phyloP scores from a whole-genome alignment of 2,113 vertebrate genomes.

The Prietella phreatophila region DNA sequence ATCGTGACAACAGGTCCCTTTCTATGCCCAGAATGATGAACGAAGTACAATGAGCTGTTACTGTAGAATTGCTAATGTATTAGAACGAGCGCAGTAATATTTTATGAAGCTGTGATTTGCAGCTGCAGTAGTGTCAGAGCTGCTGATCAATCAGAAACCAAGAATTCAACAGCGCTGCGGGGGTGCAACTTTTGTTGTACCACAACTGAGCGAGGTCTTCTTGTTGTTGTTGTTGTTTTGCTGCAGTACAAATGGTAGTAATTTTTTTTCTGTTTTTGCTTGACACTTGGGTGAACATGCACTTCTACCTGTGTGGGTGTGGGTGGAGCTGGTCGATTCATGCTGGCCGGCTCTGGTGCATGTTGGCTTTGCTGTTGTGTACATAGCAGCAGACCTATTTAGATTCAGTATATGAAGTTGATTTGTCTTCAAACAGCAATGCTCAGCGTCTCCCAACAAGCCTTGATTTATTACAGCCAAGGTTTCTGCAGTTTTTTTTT shows the following conservation, averaged over 20 bases:
- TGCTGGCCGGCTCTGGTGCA: neutral
- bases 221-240: neutral
- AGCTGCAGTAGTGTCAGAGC: neutral
- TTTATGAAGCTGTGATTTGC: neutral
- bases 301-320: neutral
- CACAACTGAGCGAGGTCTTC: neutral
- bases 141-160: neutral
- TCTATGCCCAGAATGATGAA: neutral
- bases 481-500: neutral
- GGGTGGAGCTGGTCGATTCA: neutral
- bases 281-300: neutral
- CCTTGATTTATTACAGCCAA: neutral
- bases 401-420: conserved; percentile 23
- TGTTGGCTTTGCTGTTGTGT: neutral
- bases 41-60: neutral
- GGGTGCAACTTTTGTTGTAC: neutral
- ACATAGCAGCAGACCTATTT: conserved; percentile 12
- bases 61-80: neutral
- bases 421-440: conserved; percentile 4
- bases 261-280: neutral
- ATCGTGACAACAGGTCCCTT: too few relatives aligned
- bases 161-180: neutral
- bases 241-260: neutral
- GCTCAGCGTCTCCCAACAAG: conserved; percentile 14
- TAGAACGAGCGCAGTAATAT: neutral